A percentile compares a stretch with the other conserved stretches of the same genome.
These are phyloP conservation scores for Polydrusus pterygomalis DNA, from an alignment of 2,888 invertebrate genomes.

Conservation along the genomic window DNA sequence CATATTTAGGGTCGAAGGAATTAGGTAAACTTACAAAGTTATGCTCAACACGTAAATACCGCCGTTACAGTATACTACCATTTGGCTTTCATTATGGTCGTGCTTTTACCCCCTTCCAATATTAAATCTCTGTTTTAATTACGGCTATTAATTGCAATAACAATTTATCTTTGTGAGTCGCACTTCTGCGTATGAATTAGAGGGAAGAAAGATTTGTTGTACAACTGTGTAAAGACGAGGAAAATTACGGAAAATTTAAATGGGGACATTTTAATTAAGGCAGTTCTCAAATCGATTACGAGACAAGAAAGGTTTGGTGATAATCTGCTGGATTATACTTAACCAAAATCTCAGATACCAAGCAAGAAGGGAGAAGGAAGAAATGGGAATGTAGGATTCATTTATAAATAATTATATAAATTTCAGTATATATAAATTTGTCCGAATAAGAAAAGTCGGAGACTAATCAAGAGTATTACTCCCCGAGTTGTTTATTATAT, in stretches of 20 bases:
- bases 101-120: conserved; percentile 64
- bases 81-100: conserved; percentile 70
- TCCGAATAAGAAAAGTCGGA: no score
- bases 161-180: conserved; percentile 65
- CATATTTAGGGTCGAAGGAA: conserved; percentile 71
- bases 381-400: no score
- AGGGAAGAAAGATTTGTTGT: conserved; percentile 24
- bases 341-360: no score
- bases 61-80: conserved; percentile 67
- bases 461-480: no score
- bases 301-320: neutral
- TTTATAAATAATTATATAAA: no score
- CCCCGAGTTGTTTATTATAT: no score
- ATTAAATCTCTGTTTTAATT: conserved; percentile 72
- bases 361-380: no score
- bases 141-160: conserved; percentile 70
- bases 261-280: conserved; percentile 10
- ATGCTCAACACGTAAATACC: conserved; percentile 73
- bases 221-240: conserved; percentile 20
- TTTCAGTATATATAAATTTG: no score
- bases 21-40: conserved; percentile 72
- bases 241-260: conserved; percentile 18
- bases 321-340: neutral
- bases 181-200: conserved; percentile 26
- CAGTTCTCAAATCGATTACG: neutral